Percentiles rank a stretch among this genome's conserved stretches.
Evolutionary conservation across 2,113 vertebrate species (phyloP).

Genomic region (Barbus barbus): DNA sequence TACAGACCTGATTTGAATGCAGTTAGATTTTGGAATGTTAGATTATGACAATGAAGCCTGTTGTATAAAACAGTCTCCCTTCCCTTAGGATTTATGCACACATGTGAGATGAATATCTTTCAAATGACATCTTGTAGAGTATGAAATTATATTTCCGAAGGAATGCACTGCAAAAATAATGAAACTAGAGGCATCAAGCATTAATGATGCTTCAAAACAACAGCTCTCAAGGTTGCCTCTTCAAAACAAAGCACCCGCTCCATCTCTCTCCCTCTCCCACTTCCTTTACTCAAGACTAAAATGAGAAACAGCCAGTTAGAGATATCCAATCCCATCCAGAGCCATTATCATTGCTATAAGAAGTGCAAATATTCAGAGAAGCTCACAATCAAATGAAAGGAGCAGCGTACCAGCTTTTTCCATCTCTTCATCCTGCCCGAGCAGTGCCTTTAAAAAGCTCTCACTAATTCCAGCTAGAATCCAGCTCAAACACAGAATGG

Average conservation of each 20-base stretch:
- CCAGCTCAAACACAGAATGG: conserved; percentile 33
- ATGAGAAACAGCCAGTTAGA: conserved; percentile 24
- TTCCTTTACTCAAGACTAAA: conserved; percentile 13
- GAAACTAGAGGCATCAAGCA: background rate
- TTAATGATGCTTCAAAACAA: background rate
- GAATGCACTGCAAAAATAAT: conserved; percentile 21
- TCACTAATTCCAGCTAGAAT: conserved; percentile 28
- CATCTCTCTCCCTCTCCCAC: background rate
- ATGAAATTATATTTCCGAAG: background rate
- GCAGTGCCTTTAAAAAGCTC: background rate
- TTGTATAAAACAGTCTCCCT: no score
- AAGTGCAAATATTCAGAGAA: background rate
- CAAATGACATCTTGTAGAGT: background rate
- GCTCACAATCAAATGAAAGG: conserved; percentile 25
- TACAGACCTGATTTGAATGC: conserved; percentile 10
- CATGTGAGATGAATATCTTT: background rate
- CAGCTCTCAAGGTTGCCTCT: background rate
- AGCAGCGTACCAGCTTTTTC: background rate
- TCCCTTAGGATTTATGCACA: background rate
- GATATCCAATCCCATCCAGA: background rate
- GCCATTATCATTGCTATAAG: background rate
- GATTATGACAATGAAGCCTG: background rate
- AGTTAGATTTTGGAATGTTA: conserved; percentile 11
- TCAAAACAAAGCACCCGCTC: background rate
- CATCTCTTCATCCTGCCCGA: conserved; percentile 34